Base-by-base conservation (phyloP, 1,140 invertebrate species). In the Plectus sambesii region DNA sequence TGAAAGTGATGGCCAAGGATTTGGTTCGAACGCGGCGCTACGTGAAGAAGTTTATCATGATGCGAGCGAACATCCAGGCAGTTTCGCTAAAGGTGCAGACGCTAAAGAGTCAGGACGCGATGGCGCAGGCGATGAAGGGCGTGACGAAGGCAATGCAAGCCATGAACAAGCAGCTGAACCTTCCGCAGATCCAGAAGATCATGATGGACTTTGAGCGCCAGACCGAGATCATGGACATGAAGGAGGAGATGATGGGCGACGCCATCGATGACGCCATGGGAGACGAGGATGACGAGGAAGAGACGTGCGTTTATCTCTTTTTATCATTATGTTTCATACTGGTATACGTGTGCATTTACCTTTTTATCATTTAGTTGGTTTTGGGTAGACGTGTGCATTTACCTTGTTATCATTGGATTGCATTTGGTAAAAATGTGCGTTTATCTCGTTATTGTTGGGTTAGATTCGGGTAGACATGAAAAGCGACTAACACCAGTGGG, bases 151-250 rank as follows among this genome's bases (percentile, higher is more conserved):
- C 93, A 33, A 97, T 99, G 90, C 82, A 84, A 60, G 89, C 81
- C 67, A 99, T 99, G 94, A 99, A 99, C 72, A 72, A 70, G 64
- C 77, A 97, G 76, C 70, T 99, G 60, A 98, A 98, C 75, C 76
- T 99, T 64, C 93, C 94, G 20, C 89, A 99, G 76, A 98, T 99
- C 66, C 92, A 98, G 72, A 90, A 87, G 69, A 99, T 99, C 61
- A 80, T 98, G 67, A 84, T 88, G 77, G 93, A 99, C 68, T 99
- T 99, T 78, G 93, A 99, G 72, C 96, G 94, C 64, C 93, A 99
- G 68, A 90, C 88, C 0, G 92, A 97, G 74, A 96, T 99, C 49
- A 99, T 99, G 93, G 93, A 98, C 69, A 98, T 99, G 92, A 99
- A 99, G 69, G 93, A 99, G 74, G 94, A 99, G 74, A 92, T 99